A percentile compares a stretch with the other conserved stretches of the same genome.
Conservation (phyloP, 2,888 invertebrate species). For the Lymantria dispar region DNA sequence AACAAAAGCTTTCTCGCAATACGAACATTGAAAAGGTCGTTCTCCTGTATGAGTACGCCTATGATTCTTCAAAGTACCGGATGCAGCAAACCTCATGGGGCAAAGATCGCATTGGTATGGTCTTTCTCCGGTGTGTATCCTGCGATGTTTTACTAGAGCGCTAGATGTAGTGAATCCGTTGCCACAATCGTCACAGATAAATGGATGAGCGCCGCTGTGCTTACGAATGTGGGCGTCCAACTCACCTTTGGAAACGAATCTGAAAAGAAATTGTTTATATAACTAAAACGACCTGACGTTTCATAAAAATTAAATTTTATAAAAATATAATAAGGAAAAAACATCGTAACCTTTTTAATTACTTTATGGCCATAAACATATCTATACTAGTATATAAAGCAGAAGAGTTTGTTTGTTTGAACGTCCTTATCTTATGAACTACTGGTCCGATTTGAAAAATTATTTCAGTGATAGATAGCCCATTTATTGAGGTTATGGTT, state of each 20-base stretch:
- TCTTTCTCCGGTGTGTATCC: constrained; percentile 83
- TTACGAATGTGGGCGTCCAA: constrained; percentile 80
- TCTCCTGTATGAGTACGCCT: constrained; percentile 83
- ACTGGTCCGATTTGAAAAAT: too few species aligned
- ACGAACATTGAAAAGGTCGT: constrained; percentile 78
- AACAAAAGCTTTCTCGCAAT: constrained; percentile 81
- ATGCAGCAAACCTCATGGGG: constrained; percentile 79
- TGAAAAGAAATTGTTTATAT: too few species aligned
- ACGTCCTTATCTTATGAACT: too few species aligned
- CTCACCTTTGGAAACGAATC: constrained; percentile 79
- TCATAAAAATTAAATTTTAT: too few species aligned
- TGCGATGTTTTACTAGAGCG: constrained; percentile 80
- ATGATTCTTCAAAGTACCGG: constrained; percentile 82
- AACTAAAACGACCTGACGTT: too few species aligned
- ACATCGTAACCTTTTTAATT: too few species aligned
- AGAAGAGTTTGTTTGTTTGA: too few species aligned
- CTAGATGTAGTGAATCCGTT: constrained; percentile 83
- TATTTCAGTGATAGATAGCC: too few species aligned
- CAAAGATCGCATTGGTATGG: constrained; percentile 83
- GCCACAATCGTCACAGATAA: constrained; percentile 79
- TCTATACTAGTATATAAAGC: too few species aligned
- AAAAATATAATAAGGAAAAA: too few species aligned
- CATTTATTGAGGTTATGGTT: too few species aligned
- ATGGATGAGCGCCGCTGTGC: constrained; percentile 84
- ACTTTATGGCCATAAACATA: too few species aligned